Conservation (phyloP, 2,797 vertebrate species). For the Mormyrus hasselquistii region DNA sequence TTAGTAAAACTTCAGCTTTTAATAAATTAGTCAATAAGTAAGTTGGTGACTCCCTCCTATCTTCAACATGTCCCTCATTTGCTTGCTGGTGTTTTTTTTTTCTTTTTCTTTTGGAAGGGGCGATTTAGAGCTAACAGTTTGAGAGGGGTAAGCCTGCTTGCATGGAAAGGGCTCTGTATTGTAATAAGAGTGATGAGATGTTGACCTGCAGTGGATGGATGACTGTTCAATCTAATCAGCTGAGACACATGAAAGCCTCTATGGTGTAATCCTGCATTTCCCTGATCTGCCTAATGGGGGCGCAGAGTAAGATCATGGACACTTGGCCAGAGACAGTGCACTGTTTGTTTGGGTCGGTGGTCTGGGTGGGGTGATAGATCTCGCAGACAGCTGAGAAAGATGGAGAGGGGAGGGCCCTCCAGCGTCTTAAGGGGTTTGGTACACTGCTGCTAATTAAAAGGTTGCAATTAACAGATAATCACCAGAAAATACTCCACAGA, state of each 20-base stretch:
- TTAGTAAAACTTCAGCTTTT: not conserved
- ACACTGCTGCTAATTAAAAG: not conserved
- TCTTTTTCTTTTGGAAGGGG: too few species aligned
- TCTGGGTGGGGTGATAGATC: not conserved
- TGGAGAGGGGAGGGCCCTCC: not conserved
- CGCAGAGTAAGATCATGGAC: not conserved
- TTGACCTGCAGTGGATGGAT: not conserved
- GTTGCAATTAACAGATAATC: not conserved
- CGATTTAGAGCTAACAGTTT: not conserved
- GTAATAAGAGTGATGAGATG: not conserved
- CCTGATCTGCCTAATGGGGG: not conserved
- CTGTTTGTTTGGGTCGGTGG: not conserved
- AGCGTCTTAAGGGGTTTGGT: not conserved
- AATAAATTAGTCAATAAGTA: not conserved
- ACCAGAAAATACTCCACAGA: not conserved
- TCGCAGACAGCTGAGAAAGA: not conserved
- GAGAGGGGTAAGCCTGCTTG: not conserved
- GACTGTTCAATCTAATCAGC: not conserved
- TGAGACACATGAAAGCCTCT: not conserved
- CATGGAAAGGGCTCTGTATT: not conserved
- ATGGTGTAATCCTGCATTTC: not conserved
- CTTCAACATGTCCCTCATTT: not conserved
- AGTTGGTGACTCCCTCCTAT: not conserved
- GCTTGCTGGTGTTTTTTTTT: not conserved
- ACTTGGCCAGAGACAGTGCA: not conserved